Conservation (phyloP, 2,888 invertebrate genomes). For the Schizotus pectinicornis region DNA sequence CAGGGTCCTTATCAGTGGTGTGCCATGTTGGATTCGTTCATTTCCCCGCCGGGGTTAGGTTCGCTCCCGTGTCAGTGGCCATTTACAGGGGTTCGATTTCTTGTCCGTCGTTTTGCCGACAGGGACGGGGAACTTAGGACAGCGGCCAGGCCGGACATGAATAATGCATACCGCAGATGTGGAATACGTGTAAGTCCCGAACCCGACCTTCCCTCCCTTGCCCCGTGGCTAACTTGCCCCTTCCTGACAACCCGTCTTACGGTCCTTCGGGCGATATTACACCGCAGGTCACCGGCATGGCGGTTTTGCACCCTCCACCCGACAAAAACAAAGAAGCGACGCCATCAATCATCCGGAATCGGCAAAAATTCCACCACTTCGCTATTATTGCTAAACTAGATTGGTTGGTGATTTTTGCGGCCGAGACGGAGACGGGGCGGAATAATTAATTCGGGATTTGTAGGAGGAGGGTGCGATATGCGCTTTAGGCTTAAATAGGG, state of each 20-base stretch:
- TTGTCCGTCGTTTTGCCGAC: slow-evolving; percentile 37
- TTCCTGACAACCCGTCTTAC: slow-evolving; percentile 28
- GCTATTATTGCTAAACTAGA: too few relatives aligned
- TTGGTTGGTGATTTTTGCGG: background rate
- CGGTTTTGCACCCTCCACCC: too few relatives aligned
- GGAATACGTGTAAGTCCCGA: slow-evolving; percentile 57
- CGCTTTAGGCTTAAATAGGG: slow-evolving; percentile 11
- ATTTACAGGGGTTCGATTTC: slow-evolving; percentile 52
- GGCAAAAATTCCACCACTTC: too few relatives aligned
- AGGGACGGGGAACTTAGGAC: slow-evolving; percentile 49
- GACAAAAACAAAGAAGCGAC: too few relatives aligned
- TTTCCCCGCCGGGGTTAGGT: background rate
- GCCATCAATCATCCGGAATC: too few relatives aligned
- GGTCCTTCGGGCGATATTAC: slow-evolving; percentile 26
- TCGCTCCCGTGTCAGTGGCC: slow-evolving; percentile 44
- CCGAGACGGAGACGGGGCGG: background rate
- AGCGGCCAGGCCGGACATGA: slow-evolving; percentile 59
- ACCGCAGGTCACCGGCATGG: slow-evolving; percentile 1
- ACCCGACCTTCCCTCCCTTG: slow-evolving; percentile 36
- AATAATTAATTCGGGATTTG: background rate
- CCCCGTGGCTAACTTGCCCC: slow-evolving; percentile 38
- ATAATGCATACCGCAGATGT: slow-evolving; percentile 61
- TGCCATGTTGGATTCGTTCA: slow-evolving; percentile 11
- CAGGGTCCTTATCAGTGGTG: too few relatives aligned
- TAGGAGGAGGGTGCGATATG: slow-evolving; percentile 5